phyloP scores from a whole-genome alignment of 2,797 vertebrate species.

The Melanotaenia nigrans region DNA sequence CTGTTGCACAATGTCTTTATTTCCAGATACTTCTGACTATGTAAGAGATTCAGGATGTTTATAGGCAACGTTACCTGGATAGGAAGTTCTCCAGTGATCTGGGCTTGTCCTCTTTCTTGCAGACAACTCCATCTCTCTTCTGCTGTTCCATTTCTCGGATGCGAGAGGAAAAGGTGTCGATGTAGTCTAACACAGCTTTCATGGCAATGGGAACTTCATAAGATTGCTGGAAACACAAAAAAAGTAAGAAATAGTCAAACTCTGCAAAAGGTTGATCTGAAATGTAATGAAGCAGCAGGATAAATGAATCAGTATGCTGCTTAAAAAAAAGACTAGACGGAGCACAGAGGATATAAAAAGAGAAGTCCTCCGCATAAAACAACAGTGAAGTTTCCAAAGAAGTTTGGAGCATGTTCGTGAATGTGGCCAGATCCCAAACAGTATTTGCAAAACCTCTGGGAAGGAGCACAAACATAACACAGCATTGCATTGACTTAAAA shows the following conservation, averaged over 20 bases:
- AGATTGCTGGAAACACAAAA: slow-evolving; percentile 86
- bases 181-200: slow-evolving; percentile 95
- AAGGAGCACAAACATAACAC: slow-evolving; percentile 11
- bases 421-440: slow-evolving; percentile 23
- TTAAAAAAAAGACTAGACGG: not conserved
- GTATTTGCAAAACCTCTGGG: slow-evolving; percentile 31
- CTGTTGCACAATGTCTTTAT: not conserved
- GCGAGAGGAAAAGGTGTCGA: slow-evolving; percentile 95
- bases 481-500: not conserved
- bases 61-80: slow-evolving; percentile 85
- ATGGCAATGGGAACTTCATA: slow-evolving; percentile 98
- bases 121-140: slow-evolving; percentile 92
- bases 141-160: slow-evolving; percentile 98
- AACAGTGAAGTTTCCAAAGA: slow-evolving; percentile 13
- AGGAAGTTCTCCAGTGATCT: slow-evolving; percentile 96
- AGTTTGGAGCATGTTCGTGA: slow-evolving; percentile 16
- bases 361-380: slow-evolving; percentile 2
- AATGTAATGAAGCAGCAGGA: slow-evolving; percentile 16
- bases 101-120: slow-evolving; percentile 96
- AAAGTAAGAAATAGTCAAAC: slow-evolving; percentile 1
- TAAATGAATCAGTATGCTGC: slow-evolving; percentile 15
- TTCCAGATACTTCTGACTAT: not conserved
- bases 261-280: not conserved
- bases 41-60: not conserved
- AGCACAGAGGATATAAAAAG: not conserved